Evolutionary conservation across 1,140 invertebrate species (phyloP), one percentile per base, ranked within the genome.

Genomic region (Ruditapes philippinarum): DNA sequence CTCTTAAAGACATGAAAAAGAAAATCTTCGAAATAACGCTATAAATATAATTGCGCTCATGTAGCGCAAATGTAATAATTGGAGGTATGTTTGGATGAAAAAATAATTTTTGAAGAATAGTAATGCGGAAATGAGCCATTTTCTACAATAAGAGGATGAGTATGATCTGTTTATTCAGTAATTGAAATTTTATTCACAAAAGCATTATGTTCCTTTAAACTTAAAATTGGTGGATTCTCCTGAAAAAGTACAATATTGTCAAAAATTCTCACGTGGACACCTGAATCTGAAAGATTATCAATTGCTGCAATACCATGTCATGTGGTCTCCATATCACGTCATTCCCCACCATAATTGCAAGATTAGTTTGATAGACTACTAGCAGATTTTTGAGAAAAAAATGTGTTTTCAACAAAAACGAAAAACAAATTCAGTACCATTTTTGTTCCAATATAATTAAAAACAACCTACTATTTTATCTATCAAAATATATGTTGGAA

Each of bases 1-100:
- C n/a, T 65, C 60, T 65, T 65, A 11, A 65, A 65, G 60, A 65
- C 60, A 65, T 65, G 60, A 65, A 65, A n/a, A n/a, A 65, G 60
- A 65, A 65, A 65, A 65, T 65, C 60, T 65, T 65, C 60, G 60
- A 65, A 65, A 65, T 65, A n/a, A 65, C 60, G n/a, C 60, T 65
- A 65, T 65, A 65, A 65, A 65, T 65, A 65, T 65, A 65, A n/a
- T 65, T 65, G 60, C 60, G 60, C 60, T 65, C 9, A 65, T 65
- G 60, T 65, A n/a, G n/a, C n/a, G n/a, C n/a, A n/a, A n/a, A n/a
- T n/a, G n/a, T n/a, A n/a, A n/a, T n/a, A n/a, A n/a, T n/a, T n/a
- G n/a, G n/a, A n/a, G n/a, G n/a, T n/a, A n/a, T n/a, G n/a, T n/a
- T n/a, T n/a, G n/a, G n/a, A n/a, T n/a, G n/a, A n/a, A n/a, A n/a